Conservation (phyloP, 2,797 vertebrate species). For the Chrysolophus pictus region DNA sequence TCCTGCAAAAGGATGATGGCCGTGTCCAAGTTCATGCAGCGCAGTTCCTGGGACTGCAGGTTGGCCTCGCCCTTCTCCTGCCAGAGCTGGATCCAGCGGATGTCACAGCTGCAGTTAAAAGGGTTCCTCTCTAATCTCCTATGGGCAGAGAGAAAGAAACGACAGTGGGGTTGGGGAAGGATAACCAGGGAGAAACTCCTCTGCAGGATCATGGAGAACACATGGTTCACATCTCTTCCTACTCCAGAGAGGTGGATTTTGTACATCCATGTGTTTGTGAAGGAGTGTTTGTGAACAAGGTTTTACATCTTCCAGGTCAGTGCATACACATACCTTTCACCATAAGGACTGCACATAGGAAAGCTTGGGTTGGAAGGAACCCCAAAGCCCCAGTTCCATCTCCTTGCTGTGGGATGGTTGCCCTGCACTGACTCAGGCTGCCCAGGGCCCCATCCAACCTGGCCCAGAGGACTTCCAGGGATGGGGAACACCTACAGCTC, state of each 20-base stretch:
- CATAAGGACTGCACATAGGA: background rate
- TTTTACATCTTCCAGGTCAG: background rate
- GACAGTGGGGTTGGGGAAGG: background rate
- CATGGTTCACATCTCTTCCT: fast-evolving
- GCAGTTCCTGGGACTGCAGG: conserved; percentile 89
- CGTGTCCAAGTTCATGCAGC: conserved; percentile 87
- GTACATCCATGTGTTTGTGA: fast-evolving
- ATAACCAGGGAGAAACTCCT: background rate
- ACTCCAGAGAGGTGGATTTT: background rate
- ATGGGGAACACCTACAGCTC: background rate
- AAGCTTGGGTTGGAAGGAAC: no score
- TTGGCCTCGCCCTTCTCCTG: conserved; percentile 91
- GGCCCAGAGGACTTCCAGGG: no score
- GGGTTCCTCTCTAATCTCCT: conserved; percentile 93
- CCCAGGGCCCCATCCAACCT: no score
- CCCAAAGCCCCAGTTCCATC: no score
- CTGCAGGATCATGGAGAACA: fast-evolving
- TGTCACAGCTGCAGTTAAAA: conserved; percentile 95
- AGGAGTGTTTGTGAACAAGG: no score
- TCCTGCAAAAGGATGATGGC: conserved; percentile 86
- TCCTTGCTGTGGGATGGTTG: no score
- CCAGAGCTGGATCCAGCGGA: conserved; percentile 99
- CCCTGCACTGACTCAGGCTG: no score
- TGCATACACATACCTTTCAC: background rate
- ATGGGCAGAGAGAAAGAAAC: conserved; percentile 21